phyloP scores from a whole-genome alignment of 2,888 invertebrate genomes.

The Andrena marginata region DNA sequence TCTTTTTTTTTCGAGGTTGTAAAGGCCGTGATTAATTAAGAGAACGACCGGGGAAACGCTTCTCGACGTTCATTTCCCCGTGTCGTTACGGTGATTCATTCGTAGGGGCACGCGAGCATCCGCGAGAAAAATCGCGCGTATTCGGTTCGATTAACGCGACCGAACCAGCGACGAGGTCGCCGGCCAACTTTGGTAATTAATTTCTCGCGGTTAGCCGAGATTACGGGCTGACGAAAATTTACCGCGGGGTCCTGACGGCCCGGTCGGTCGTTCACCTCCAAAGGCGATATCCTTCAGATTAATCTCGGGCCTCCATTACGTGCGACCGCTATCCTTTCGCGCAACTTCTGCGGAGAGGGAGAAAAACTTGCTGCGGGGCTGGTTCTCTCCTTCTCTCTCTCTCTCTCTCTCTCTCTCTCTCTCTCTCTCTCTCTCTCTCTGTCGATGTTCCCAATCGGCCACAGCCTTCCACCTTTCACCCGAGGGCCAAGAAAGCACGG shows the following conservation, averaged over 20 bases:
- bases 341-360: background rate
- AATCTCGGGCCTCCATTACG: slow-evolving; percentile 52
- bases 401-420: background rate
- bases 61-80: slow-evolving; percentile 8
- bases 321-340: slow-evolving; percentile 30
- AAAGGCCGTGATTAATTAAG: slow-evolving; percentile 51
- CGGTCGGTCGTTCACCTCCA: slow-evolving; percentile 27
- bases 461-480: slow-evolving; percentile 20
- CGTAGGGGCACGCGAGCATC: background rate
- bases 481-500: slow-evolving; percentile 2
- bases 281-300: slow-evolving; percentile 63
- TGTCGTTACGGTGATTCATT: slow-evolving; percentile 15
- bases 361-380: slow-evolving; percentile 41
- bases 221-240: slow-evolving; percentile 63
- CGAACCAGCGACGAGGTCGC: background rate
- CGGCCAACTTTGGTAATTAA: slow-evolving; percentile 62
- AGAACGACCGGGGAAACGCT: slow-evolving; percentile 4
- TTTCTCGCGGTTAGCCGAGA: slow-evolving; percentile 46
- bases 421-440: background rate
- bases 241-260: slow-evolving; percentile 17
- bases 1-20: background rate
- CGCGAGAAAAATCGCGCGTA: slow-evolving; percentile 12
- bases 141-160: slow-evolving; percentile 46
- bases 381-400: background rate
- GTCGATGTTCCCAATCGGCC: slow-evolving; percentile 49